Evolutionary conservation across 2,888 invertebrate genomes (phyloP).

Genomic region (Ctenicera cuprea): DNA sequence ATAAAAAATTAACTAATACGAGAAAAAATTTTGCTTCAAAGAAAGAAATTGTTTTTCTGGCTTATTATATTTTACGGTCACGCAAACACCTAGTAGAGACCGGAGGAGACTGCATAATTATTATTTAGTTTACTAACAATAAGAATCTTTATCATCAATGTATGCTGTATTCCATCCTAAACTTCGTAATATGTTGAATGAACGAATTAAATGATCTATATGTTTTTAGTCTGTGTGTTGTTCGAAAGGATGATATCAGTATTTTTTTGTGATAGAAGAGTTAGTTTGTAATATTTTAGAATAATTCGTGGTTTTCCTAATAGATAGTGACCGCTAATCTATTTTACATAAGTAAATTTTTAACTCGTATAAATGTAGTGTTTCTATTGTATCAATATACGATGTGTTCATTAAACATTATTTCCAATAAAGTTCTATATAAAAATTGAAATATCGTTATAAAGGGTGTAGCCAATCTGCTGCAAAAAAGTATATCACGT

Average conservation of each 20-base stretch:
- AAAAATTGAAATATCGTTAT: slow-evolving; percentile 10
- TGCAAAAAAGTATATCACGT: no score
- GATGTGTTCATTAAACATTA: slow-evolving; percentile 46
- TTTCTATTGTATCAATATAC: slow-evolving; percentile 35
- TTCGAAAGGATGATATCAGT: slow-evolving; percentile 38
- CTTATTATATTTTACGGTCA: background rate
- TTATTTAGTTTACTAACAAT: slow-evolving; percentile 23
- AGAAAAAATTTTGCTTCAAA: no score
- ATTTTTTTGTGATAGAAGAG: slow-evolving; percentile 50
- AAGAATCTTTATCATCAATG: slow-evolving; percentile 29
- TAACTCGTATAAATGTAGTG: slow-evolving; percentile 23
- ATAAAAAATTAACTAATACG: no score
- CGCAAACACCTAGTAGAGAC: slow-evolving; percentile 15
- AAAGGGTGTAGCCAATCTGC: no score
- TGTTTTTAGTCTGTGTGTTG: slow-evolving; percentile 23
- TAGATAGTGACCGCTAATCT: slow-evolving; percentile 24
- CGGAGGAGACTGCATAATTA: slow-evolving; percentile 34
- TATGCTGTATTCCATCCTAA: slow-evolving; percentile 44
- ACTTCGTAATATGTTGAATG: slow-evolving; percentile 16
- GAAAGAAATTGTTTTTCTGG: no score
- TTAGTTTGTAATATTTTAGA: slow-evolving; percentile 38
- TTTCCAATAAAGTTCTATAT: slow-evolving; percentile 41
- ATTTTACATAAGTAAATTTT: slow-evolving; percentile 18
- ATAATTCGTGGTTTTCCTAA: slow-evolving; percentile 33
- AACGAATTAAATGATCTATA: slow-evolving; percentile 22